phyloP scores from a whole-genome alignment of 2,888 invertebrate species.

The Melanchra persicariae region DNA sequence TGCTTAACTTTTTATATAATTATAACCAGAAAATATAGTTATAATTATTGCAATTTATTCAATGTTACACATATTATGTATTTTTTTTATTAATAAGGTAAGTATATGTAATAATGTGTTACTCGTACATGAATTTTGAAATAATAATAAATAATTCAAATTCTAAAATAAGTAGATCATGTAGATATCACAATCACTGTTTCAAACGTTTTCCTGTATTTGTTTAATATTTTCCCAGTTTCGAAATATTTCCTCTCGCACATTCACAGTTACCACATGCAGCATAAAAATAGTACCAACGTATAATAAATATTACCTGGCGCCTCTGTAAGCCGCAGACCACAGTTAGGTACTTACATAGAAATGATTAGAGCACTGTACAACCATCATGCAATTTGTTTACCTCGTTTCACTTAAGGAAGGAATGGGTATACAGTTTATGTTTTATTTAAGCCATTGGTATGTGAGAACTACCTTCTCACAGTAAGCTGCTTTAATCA shows the following conservation, averaged over 20 bases:
- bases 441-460: constrained; percentile 8
- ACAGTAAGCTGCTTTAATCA: neutral
- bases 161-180: too few relatives aligned
- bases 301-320: constrained; percentile 8
- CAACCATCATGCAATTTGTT: constrained; percentile 31
- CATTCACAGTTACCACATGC: constrained; percentile 2
- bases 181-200: neutral
- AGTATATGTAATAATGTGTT: too few relatives aligned
- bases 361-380: constrained; percentile 39
- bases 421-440: constrained; percentile 21
- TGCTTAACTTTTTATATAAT: neutral
- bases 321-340: constrained; percentile 34
- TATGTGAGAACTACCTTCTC: neutral
- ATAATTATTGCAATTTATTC: neutral
- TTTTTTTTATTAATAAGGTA: too few relatives aligned
- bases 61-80: neutral
- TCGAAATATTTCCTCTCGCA: constrained; percentile 16
- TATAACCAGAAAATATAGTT: neutral
- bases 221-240: neutral
- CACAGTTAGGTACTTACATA: constrained; percentile 29
- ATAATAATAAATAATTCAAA: too few relatives aligned
- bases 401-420: constrained; percentile 15
- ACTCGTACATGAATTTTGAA: too few relatives aligned
- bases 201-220: neutral
- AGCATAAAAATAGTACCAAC: constrained; percentile 34